phyloP scores from a whole-genome alignment of 2,113 vertebrate genomes.

The Colius striatus region DNA sequence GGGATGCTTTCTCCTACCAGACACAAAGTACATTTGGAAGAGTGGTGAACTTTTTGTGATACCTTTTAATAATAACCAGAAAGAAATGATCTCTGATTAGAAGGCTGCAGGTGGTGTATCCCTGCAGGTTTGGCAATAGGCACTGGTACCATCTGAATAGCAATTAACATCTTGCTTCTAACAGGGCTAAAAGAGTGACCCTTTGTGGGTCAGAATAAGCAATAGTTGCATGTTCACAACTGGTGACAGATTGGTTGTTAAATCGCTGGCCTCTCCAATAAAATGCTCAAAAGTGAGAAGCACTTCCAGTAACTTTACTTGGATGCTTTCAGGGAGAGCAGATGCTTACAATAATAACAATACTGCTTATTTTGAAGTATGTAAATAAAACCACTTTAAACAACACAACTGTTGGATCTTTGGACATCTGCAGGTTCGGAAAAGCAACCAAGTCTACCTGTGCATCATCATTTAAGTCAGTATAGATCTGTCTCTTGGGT shows the following conservation, averaged over 20 bases:
- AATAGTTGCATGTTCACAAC: not conserved
- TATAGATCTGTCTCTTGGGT: not conserved
- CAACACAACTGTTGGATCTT: not conserved
- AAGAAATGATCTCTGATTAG: not conserved
- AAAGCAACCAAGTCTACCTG: not conserved
- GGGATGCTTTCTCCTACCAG: not conserved
- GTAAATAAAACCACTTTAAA: not conserved
- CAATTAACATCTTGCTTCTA: not conserved
- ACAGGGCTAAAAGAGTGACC: not conserved
- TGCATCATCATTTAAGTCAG: accelerated
- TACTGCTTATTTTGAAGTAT: not conserved
- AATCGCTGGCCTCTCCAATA: not conserved
- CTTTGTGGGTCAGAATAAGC: not conserved
- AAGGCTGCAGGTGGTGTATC: not conserved
- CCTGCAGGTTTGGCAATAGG: not conserved
- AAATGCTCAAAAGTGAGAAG: not conserved
- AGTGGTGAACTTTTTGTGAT: not conserved
- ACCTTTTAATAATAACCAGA: not conserved
- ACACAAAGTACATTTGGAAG: not conserved
- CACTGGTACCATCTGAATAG: not conserved
- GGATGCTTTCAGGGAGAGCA: not conserved
- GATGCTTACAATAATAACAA: not conserved
- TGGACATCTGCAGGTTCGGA: not conserved
- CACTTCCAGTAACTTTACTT: not conserved
- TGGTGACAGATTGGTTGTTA: not conserved